phyloP scores from a whole-genome alignment of 2,888 invertebrate genomes.

The Acleris laterana region DNA sequence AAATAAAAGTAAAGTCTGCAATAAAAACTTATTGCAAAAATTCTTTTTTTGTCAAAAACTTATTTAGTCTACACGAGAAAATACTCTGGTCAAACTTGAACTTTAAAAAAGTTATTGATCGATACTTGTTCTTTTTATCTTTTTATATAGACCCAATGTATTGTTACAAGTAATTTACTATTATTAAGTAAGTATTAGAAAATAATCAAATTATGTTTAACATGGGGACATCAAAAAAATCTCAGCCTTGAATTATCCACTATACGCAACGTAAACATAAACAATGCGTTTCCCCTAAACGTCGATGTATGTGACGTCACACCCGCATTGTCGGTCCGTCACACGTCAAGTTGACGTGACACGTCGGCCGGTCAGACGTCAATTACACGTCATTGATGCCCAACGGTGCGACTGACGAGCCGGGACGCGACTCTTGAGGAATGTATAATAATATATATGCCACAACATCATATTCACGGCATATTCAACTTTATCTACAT shows the following conservation, averaged over 20 bases:
- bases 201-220: no score
- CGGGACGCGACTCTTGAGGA: constrained; percentile 51
- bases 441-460: constrained; percentile 46
- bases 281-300: constrained; percentile 21
- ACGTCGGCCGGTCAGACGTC: constrained; percentile 58
- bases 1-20: no score
- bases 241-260: neutral
- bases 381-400: constrained; percentile 58
- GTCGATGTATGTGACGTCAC: constrained; percentile 43
- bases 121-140: no score
- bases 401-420: constrained; percentile 45
- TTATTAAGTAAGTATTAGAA: no score
- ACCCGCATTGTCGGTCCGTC: constrained; percentile 54
- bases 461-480: neutral
- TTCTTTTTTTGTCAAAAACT: no score
- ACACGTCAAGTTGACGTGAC: constrained; percentile 53
- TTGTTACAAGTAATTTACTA: no score
- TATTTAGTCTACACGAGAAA: no score
- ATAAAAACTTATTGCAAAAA: no score
- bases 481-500: neutral
- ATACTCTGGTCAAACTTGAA: no score
- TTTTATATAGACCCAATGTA: no score
- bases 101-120: no score
- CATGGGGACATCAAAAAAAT: no score
- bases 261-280: constrained; percentile 14